phyloP scores from a whole-genome alignment of 2,797 vertebrate species.

The Phylloscopus collybita region DNA sequence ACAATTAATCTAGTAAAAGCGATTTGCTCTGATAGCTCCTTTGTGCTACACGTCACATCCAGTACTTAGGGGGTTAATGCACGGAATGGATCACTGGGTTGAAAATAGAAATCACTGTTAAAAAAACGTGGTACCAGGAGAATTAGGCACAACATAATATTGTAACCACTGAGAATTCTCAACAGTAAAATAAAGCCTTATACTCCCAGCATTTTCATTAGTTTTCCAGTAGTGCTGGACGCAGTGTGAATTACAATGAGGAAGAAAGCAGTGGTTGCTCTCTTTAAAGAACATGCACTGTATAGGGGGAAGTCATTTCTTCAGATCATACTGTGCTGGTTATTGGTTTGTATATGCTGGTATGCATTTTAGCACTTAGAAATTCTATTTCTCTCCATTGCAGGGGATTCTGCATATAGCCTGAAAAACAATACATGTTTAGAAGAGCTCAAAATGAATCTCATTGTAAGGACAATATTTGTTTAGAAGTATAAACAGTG shows the following conservation, averaged over 20 bases:
- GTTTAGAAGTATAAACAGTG: constrained; percentile 16
- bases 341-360: constrained; percentile 48
- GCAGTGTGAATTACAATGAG: constrained; percentile 83
- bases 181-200: constrained; percentile 81
- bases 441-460: constrained; percentile 14
- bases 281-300: constrained; percentile 59
- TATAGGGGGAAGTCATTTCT: constrained; percentile 38
- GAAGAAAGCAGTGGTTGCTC: constrained; percentile 58
- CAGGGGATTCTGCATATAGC: constrained; percentile 10
- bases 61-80: constrained; percentile 70
- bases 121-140: constrained; percentile 68
- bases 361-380: constrained; percentile 39
- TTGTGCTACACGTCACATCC: neutral
- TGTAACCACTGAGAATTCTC: constrained; percentile 78
- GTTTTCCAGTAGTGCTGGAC: constrained; percentile 77
- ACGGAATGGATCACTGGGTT: constrained; percentile 69
- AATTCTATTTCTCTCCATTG: constrained; percentile 40
- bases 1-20: constrained; percentile 7
- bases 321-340: constrained; percentile 45
- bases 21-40: constrained; percentile 40
- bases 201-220: constrained; percentile 82
- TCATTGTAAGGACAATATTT: constrained; percentile 25
- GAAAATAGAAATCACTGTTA: constrained; percentile 78
- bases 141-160: constrained; percentile 76
- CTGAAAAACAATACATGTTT: constrained; percentile 21